Percentiles rank a stretch among this genome's conserved stretches.
Conservation (phyloP, 2,797 vertebrate species). For the Chromobotia macracanthus region DNA sequence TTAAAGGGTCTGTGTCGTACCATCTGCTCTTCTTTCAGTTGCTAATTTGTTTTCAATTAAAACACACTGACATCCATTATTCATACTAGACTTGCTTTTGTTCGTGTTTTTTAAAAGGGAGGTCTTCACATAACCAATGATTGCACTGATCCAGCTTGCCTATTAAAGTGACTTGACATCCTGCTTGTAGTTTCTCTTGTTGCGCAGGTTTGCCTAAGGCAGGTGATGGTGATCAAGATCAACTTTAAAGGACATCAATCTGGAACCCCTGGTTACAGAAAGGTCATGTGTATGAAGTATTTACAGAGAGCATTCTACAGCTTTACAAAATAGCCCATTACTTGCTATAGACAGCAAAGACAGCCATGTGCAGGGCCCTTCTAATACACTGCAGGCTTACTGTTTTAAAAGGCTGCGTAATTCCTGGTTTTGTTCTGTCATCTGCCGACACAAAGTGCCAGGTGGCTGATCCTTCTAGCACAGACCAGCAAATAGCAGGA, state of each 20-base stretch:
- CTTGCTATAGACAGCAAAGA: background rate
- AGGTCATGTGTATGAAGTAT: background rate
- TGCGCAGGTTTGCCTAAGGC: background rate
- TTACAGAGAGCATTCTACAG: background rate
- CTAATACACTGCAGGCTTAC: conserved; percentile 41
- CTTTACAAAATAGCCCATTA: conserved; percentile 14
- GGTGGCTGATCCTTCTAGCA: conserved; percentile 47
- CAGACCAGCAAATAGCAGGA: background rate
- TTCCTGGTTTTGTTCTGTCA: conserved; percentile 24
- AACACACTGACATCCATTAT: conserved; percentile 58
- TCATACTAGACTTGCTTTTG: conserved; percentile 49
- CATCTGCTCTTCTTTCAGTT: conserved; percentile 60
- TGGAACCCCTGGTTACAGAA: background rate
- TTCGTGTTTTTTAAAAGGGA: conserved; percentile 12
- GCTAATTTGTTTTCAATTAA: conserved; percentile 57
- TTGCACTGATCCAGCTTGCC: background rate
- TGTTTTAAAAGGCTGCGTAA: conserved; percentile 36
- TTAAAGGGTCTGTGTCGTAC: conserved; percentile 40
- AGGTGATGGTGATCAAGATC: background rate
- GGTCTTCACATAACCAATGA: conserved; percentile 26
- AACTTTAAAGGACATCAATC: background rate
- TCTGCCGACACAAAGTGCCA: conserved; percentile 31
- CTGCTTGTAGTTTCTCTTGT: conserved; percentile 14
- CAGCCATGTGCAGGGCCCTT: background rate
- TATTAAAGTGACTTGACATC: conserved; percentile 28